These are phyloP conservation scores for Palythoa grandis DNA, from an alignment of 92 coral and sea anemone genomes.

Conservation along the genomic window DNA sequence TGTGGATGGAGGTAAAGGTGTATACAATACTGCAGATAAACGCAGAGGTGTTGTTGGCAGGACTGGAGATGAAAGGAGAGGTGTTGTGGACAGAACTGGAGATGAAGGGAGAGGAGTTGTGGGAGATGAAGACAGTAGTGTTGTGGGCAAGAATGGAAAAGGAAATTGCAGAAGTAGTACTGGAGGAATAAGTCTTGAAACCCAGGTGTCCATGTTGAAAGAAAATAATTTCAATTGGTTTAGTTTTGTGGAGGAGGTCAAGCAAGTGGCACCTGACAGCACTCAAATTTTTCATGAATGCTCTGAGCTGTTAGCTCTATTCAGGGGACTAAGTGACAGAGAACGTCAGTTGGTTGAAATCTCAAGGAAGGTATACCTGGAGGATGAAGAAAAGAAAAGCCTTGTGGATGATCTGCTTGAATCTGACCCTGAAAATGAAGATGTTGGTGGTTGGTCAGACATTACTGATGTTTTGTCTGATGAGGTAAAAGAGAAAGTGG, in stretches of 20 bases:
- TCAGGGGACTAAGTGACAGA: neutral
- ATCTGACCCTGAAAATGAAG: slow-evolving; percentile 59
- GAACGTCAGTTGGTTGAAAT: slow-evolving; percentile 38
- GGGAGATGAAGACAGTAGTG: neutral
- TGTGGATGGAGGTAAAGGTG: neutral
- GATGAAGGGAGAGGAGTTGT: neutral
- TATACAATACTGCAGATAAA: neutral
- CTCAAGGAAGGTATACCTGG: slow-evolving; percentile 58
- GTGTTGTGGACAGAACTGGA: neutral
- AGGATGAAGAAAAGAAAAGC: slow-evolving; percentile 21
- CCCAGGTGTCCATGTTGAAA: neutral
- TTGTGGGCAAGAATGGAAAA: neutral
- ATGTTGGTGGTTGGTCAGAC: slow-evolving; percentile 50
- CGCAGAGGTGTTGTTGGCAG: neutral
- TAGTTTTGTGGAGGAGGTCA: neutral
- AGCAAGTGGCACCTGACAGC: neutral
- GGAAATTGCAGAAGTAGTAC: no score
- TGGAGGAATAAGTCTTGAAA: no score
- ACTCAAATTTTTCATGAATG: neutral
- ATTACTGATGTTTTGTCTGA: slow-evolving; percentile 53
- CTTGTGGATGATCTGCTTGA: slow-evolving; percentile 56
- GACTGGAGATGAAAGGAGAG: neutral
- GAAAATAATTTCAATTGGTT: neutral
- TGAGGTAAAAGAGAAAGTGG: slow-evolving; percentile 54
- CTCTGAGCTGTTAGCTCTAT: neutral